phyloP scores from a whole-genome alignment of 2,797 vertebrate genomes.

The Onychomys leucogaster region DNA sequence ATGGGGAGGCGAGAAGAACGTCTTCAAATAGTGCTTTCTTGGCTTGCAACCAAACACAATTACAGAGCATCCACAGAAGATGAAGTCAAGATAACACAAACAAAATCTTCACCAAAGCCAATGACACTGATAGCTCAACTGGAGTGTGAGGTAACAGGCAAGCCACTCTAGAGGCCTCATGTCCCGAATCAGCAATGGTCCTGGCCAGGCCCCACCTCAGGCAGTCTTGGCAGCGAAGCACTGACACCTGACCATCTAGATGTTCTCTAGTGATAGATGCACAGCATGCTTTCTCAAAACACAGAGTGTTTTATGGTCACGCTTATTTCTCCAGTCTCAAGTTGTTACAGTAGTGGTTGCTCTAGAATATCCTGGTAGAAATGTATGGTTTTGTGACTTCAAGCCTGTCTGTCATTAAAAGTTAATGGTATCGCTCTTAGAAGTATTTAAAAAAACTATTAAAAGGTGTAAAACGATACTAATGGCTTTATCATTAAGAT shows the following conservation, averaged over 20 bases:
- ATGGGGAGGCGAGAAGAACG: background rate
- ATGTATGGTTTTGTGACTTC: background rate
- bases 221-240: background rate
- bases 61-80: slow-evolving; percentile 68
- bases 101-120: slow-evolving; percentile 63
- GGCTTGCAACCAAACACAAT: slow-evolving; percentile 73
- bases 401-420: background rate
- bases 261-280: background rate
- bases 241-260: background rate
- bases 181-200: background rate
- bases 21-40: slow-evolving; percentile 68
- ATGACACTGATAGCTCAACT: slow-evolving; percentile 49
- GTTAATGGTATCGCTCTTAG: background rate
- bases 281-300: background rate
- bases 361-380: background rate
- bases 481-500: background rate
- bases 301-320: background rate
- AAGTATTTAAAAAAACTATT: background rate
- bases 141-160: background rate
- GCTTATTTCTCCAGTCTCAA: background rate
- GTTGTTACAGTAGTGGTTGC: background rate
- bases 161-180: background rate
- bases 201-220: background rate
- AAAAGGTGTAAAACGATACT: background rate
- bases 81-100: slow-evolving; percentile 66